Conservation (phyloP, 1,140 invertebrate genomes). For the Drosophila truncata region DNA sequence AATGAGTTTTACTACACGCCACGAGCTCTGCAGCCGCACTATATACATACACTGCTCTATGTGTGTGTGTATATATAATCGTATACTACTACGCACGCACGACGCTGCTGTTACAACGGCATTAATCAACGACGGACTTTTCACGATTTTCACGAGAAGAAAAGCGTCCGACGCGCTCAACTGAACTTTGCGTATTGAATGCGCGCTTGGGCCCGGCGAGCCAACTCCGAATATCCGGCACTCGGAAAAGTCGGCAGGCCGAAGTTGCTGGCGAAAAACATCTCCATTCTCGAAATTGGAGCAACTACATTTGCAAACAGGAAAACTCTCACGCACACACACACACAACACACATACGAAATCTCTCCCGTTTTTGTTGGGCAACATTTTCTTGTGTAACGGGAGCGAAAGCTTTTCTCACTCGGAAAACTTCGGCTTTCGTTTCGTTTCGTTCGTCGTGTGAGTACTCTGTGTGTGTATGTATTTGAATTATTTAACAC, state of each 20-base stretch:
- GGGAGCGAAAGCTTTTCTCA: conserved; percentile 71
- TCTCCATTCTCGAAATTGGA: conserved; percentile 63
- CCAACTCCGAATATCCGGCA: conserved; percentile 39
- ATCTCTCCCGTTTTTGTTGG: conserved; percentile 47
- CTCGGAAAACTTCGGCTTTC: conserved; percentile 49
- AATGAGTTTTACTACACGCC: conserved; percentile 82
- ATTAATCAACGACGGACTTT: conserved; percentile 39
- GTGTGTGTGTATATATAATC: conserved; percentile 32
- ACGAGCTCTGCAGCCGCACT: conserved; percentile 61
- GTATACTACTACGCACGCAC: conserved; percentile 76
- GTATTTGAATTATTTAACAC: conserved; percentile 67
- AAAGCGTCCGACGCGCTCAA: conserved; percentile 80
- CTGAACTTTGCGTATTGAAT: conserved; percentile 83
- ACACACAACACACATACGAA: conserved; percentile 6
- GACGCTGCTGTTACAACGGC: conserved; percentile 40
- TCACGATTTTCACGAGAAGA: conserved; percentile 40
- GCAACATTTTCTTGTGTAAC: conserved; percentile 49
- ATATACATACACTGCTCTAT: conserved; percentile 19
- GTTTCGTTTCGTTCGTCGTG: conserved; percentile 12
- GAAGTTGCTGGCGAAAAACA: conserved; percentile 43
- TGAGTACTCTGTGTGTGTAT: conserved; percentile 36
- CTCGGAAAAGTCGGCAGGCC: conserved; percentile 30
- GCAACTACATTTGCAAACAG: conserved; percentile 62
- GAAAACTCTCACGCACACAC: conserved; percentile 28
- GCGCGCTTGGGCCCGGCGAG: conserved; percentile 42